Base-by-base conservation (phyloP, 2,888 invertebrate species). In the Amblyjoppa proteus region DNA sequence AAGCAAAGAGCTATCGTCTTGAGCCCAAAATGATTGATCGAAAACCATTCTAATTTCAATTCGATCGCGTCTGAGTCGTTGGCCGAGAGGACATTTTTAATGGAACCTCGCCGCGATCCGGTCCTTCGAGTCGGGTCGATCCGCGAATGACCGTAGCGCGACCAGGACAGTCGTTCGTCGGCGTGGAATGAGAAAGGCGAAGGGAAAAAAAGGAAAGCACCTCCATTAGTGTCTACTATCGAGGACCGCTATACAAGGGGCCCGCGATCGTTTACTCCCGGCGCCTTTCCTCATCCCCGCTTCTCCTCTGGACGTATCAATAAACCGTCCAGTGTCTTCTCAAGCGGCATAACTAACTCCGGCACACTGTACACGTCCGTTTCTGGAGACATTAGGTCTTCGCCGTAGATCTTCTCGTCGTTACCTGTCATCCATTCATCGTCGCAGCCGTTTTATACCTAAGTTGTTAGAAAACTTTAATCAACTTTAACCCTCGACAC, bases 171-270 rank as follows among this genome's bases (percentile, higher is more conserved):
- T 78, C 74, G 69, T 77, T 81, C 81, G 71, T 68, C 83, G 85
- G 80, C 73, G 58, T 68, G 73, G 77, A 83, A 77, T 69, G 78
- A 79, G 77, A 77, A 64, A 77, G 51, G 51, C 20, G 53, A 80
- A 61, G 34, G 53, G 71, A 83, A 69, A 77, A 66, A 73, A 49
- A 66, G 34, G 49, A 85, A 83, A 81, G 83, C 74, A 83, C 86
- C 88, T 90, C 91, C 91, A 91, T 91, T 91, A 90, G 91, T 87
- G 89, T 82, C 87, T 84, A 68, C 85, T 81, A 87, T 87, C 85
- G 84, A 79, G 83, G 78, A 64, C 70, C 79, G 61, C 45, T 83
- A 75, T 81, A 83, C 81, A 69, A 78, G 86, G 74, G 77, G 69
- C 64, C 81, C 68, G 68, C 71, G 81, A 79, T 45, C 77, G 78